Conservation (phyloP, 2,888 invertebrate species). For the Metalampra italica region DNA sequence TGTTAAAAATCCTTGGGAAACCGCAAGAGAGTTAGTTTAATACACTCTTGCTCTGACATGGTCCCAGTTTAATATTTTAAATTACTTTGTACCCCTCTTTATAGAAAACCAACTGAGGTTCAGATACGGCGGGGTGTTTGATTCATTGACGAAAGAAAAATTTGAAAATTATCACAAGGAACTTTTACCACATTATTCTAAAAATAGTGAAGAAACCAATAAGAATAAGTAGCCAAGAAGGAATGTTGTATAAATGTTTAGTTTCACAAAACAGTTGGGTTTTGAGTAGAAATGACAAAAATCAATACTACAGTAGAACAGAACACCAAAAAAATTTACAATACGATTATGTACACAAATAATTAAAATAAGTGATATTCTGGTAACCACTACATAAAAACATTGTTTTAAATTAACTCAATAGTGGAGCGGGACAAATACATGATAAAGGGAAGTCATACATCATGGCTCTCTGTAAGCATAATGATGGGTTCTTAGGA, state of each 20-base stretch:
- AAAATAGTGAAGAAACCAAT: constrained; percentile 1
- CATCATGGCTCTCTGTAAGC: neutral
- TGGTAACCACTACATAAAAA: constrained; percentile 16
- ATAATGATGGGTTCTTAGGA: neutral
- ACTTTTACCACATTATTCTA: constrained; percentile 11
- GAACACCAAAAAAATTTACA: constrained; percentile 8
- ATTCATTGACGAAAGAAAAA: neutral
- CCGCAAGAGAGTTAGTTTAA: constrained; percentile 16
- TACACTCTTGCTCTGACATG: constrained; percentile 13
- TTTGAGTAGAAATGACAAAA: neutral
- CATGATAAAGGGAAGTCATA: neutral
- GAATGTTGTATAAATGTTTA: constrained; percentile 7
- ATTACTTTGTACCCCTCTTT: neutral
- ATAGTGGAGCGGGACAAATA: neutral
- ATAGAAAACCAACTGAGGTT: neutral
- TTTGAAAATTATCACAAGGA: constrained; percentile 12
- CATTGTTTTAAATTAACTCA: neutral
- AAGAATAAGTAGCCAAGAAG: constrained; percentile 4
- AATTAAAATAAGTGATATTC: constrained; percentile 12
- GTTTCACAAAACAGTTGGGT: neutral
- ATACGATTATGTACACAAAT: constrained; percentile 12
- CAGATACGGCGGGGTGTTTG: neutral
- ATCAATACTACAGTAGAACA: neutral
- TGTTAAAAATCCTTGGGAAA: constrained; percentile 18
- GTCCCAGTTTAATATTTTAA: constrained; percentile 18